Conservation (phyloP, 1,140 invertebrate species). For the Tetramorium alpestre region DNA sequence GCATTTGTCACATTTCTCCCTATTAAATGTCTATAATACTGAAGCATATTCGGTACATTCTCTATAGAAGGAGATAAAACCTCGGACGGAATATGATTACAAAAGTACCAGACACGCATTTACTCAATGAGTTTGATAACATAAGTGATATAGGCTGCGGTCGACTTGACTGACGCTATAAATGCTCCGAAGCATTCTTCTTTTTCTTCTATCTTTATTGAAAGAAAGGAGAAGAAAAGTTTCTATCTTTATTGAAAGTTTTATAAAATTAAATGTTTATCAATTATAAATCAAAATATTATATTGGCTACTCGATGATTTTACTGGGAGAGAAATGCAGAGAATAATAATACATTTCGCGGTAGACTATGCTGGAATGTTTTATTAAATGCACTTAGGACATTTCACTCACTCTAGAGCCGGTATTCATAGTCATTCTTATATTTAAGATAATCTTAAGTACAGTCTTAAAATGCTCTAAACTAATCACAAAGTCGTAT, state of each 20-base stretch:
- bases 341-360: not conserved
- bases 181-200: too few relatives aligned
- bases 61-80: constrained; percentile 10
- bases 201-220: too few relatives aligned
- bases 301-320: not conserved
- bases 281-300: not conserved
- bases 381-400: not conserved
- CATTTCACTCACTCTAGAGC: not conserved
- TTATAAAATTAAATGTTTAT: not conserved
- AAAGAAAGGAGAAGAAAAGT: too few relatives aligned
- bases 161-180: too few relatives aligned
- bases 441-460: too few relatives aligned
- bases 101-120: not conserved
- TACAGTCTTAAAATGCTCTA: too few relatives aligned
- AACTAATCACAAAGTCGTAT: too few relatives aligned
- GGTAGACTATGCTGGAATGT: not conserved
- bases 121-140: not conserved
- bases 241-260: not conserved
- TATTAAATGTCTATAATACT: constrained; percentile 39
- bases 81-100: not conserved
- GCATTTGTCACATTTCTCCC: not conserved
- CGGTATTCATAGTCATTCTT: too few relatives aligned
- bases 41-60: not conserved
- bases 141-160: too few relatives aligned
- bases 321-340: not conserved